phyloP scores from a whole-genome alignment of 30 jellyfish, hydroid and myxozoan genomes.

The Catostylus mosaicus region DNA sequence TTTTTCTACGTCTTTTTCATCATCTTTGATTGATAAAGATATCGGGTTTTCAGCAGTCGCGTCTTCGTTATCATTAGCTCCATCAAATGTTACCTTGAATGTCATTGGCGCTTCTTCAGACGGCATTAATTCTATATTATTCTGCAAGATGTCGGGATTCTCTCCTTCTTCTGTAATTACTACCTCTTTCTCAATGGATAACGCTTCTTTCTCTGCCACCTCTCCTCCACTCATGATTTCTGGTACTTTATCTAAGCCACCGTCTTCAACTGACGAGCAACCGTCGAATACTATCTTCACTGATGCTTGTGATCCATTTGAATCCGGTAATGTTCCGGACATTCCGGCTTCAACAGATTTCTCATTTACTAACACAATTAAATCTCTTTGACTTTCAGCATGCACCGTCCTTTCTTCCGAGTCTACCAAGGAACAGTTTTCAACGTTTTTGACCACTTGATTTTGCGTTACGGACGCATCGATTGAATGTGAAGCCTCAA shows the following conservation, averaged over 20 bases:
- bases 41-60: not conserved
- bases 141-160: not conserved
- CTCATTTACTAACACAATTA: no score
- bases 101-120: not conserved
- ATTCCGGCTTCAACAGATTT: not conserved
- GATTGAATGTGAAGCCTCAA: no score
- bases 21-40: not conserved
- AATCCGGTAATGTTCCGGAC: not conserved
- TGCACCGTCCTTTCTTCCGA: no score
- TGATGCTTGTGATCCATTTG: not conserved
- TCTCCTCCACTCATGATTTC: not conserved
- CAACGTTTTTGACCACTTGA: no score
- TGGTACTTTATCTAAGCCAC: not conserved
- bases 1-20: not conserved
- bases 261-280: not conserved
- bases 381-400: no score
- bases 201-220: no score
- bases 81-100: not conserved
- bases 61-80: not conserved
- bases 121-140: not conserved
- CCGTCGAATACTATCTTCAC: not conserved
- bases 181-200: no score
- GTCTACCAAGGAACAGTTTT: no score
- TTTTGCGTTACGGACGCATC: no score
- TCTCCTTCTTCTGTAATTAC: no score